Evolutionary conservation across 1,140 invertebrate species (phyloP), one percentile per base, ranked within the genome.

Genomic region (Lysiphlebus fabarum): DNA sequence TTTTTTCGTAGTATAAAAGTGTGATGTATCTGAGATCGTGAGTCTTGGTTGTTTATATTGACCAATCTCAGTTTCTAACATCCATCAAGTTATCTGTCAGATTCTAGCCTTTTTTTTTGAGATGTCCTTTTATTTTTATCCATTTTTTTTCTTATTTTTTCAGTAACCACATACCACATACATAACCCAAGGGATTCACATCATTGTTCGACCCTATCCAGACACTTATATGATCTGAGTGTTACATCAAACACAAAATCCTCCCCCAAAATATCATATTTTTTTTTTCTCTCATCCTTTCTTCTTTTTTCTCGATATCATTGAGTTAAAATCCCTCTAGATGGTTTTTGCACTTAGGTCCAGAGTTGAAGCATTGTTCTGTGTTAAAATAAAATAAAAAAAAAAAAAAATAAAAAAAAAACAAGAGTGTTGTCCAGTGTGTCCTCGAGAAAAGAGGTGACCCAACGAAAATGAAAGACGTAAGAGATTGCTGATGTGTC

Each of bases 291-390:
- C 56, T 48, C 49, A 58, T 26, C 4, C 17, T n/a, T n/a, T n/a
- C 17, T 4, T 26, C 17, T 26, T 26, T 26, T 26, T 26, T 26
- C 17, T 26, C 4, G 17, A 26, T 26, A 26, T 26, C 17, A 26
- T 26, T 26, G 17, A 26, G 17, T 40, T 40, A 7, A 11, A 58
- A 58, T 58, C 57, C 57, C 57, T 44, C 41, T 14, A 50, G 49
- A 58, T 58, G 57, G 57, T 58, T 58, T 58, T 58, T 58, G 57
- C 57, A 58, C 56, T 47, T 48, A 50, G 40, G 12, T 33, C 10
- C 12, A 11, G 17, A 14, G 7, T 17, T 7, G n/a, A n/a, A n/a
- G n/a, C 44, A 10, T 17, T 53, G 12, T 12, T 17, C 17, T 7
- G 51, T 48, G 47, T 37, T 37, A 58, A 4, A 2, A 4, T 26